Evolutionary conservation across 37 sponge, comb jelly and placozoan species (phyloP).

Genomic region (Bolinopsis microptera): DNA sequence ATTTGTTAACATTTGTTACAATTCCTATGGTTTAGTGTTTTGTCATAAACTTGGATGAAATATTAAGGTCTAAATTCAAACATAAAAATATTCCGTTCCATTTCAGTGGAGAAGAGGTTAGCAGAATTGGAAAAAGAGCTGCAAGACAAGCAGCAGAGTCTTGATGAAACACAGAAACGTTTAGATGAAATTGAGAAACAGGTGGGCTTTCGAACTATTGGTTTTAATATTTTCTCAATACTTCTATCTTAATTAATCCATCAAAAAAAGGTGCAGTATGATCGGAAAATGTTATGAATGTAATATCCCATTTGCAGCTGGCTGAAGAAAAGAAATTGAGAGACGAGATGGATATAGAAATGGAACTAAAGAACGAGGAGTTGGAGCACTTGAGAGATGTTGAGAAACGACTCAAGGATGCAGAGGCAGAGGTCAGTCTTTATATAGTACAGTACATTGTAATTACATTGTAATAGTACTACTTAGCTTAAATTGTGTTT

Average conservation of each 20-base stretch:
- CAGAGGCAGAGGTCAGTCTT: slow-evolving; percentile 46
- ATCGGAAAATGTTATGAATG: no score
- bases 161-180: neutral
- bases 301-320: neutral
- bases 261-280: no score
- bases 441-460: neutral
- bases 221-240: no score
- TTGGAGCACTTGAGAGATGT: neutral
- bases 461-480: neutral
- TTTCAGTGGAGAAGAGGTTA: slow-evolving; percentile 19
- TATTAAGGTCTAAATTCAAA: no score
- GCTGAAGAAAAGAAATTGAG: neutral
- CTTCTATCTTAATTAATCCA: no score
- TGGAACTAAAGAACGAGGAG: slow-evolving; percentile 40
- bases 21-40: no score
- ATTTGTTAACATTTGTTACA: no score
- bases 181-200: slow-evolving; percentile 28
- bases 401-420: neutral
- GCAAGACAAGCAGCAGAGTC: neutral
- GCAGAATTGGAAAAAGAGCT: slow-evolving; percentile 44
- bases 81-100: no score
- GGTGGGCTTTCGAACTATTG: neutral
- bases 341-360: slow-evolving; percentile 5
- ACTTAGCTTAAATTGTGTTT: no score
- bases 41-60: no score